Base-by-base conservation (phyloP, 2,113 vertebrate genomes). In the Sinocyclocheilus rhinocerous region DNA sequence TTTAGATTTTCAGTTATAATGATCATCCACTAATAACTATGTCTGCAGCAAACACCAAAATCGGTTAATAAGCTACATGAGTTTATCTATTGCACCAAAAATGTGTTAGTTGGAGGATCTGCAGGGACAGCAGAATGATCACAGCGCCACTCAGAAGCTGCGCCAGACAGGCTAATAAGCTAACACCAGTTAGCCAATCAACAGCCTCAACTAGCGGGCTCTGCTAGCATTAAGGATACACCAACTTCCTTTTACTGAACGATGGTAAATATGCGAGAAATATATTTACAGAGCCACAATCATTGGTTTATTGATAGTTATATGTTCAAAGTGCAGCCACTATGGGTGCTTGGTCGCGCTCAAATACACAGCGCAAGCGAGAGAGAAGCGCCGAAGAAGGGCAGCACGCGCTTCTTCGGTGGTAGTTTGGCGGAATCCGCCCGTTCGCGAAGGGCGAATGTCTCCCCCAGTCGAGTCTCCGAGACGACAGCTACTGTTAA, bases 341-440 rank as follows among this genome's bases (percentile, higher is more conserved):
- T 42, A 55, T 50, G 59, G 61, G 86, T 29, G 76, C 67, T 16
- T 81, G 78, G 84, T 86, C 84, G 87, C 87, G 83, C 52, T 80
- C 16, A 88, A 86, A 83, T n/a, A 26, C 50, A 33, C 4, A 39
- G 22, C 0, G 15, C 83, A 84, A 57, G 83, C 81, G 63, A 13
- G 22, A 61, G 50, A 88, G 76, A 82, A 87, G 61, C 86, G 90
- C 85, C 85, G 87, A 89, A 87, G 89, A 92, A 92, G 92, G 93
- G 92, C 91, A 90, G 90, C 91, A 88, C 92, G 88, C 91, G 92
- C 95, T 95, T 95, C 94, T 95, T 95, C 94, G 94, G 94, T 95
- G 95, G 95, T 95, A 89, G 93, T 92, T 93, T 94, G 94, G 94
- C 92, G 93, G 92, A 93, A 87, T 86, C 86, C 76, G 91, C 88